Evolutionary conservation across 2,888 invertebrate species (phyloP).

Genomic region (Monoplex corrugatus): DNA sequence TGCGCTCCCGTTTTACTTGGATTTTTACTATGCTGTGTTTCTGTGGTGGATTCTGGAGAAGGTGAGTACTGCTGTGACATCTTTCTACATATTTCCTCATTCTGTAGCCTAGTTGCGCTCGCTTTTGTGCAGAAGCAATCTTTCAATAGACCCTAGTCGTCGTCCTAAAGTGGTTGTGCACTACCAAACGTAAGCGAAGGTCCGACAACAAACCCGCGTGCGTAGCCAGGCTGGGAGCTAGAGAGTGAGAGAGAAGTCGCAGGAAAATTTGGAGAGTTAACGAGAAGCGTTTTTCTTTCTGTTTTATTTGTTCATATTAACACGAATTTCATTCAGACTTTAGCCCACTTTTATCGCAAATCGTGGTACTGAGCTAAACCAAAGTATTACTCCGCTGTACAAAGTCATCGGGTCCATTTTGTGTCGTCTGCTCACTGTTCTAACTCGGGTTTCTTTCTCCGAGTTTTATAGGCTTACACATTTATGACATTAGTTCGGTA

Average conservation of each 20-base stretch:
- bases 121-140: not conserved
- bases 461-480: not conserved
- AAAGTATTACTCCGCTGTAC: too few relatives aligned
- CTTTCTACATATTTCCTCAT: not conserved
- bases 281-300: too few relatives aligned
- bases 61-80: conserved; percentile 48
- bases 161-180: conserved; percentile 42
- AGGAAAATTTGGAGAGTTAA: not conserved
- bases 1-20: conserved; percentile 56
- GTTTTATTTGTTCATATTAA: not conserved
- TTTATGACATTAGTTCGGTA: too few relatives aligned
- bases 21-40: conserved; percentile 53
- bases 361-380: too few relatives aligned
- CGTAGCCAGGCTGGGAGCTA: not conserved
- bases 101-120: not conserved
- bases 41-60: conserved; percentile 55
- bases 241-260: not conserved
- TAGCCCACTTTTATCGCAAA: too few relatives aligned
- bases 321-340: too few relatives aligned
- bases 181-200: conserved; percentile 42
- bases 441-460: not conserved
- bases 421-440: not conserved
- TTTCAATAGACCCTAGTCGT: not conserved
- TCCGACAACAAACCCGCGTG: conserved; percentile 43
- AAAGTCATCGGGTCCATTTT: too few relatives aligned